Percentiles rank a stretch among this genome's conserved stretches.
These are phyloP conservation scores for Thymallus thymallus DNA, from an alignment of 2,113 vertebrate genomes.

Conservation along the genomic window DNA sequence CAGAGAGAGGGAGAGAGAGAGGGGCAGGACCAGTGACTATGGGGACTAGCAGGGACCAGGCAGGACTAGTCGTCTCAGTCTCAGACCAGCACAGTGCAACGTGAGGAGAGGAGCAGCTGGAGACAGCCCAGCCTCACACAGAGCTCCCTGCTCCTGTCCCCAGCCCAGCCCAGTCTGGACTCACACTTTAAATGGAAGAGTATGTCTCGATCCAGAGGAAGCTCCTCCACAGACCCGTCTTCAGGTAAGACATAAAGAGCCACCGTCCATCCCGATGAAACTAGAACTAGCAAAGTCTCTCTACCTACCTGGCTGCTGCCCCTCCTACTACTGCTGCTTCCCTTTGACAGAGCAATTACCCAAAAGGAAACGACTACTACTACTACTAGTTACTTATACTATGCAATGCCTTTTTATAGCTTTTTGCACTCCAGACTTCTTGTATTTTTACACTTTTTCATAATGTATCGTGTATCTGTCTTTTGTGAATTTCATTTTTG, in stretches of 20 bases:
- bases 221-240: slow-evolving; percentile 88
- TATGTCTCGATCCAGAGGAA: slow-evolving; percentile 88
- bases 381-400: too few species aligned
- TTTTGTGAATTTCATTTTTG: too few species aligned
- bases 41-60: slow-evolving; percentile 26
- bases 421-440: too few species aligned
- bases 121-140: slow-evolving; percentile 8
- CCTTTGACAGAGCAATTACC: too few species aligned
- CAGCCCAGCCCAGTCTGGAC: slow-evolving; percentile 47
- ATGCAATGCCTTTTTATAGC: too few species aligned
- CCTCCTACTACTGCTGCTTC: not conserved
- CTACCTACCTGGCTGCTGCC: not conserved
- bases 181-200: slow-evolving; percentile 85
- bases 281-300: not conserved
- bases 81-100: not conserved
- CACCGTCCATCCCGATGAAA: too few species aligned
- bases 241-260: slow-evolving; percentile 78
- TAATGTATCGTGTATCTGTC: too few species aligned
- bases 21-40: not conserved
- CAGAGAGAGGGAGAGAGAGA: not conserved
- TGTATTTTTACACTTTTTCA: too few species aligned
- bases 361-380: not conserved
- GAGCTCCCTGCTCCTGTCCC: slow-evolving; percentile 58
- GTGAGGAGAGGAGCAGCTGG: not conserved
- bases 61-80: slow-evolving; percentile 15